Percentiles rank a stretch among this genome's conserved stretches.
These are phyloP conservation scores for Calosoma granatense DNA, from an alignment of 1,140 invertebrate genomes.

Conservation along the genomic window DNA sequence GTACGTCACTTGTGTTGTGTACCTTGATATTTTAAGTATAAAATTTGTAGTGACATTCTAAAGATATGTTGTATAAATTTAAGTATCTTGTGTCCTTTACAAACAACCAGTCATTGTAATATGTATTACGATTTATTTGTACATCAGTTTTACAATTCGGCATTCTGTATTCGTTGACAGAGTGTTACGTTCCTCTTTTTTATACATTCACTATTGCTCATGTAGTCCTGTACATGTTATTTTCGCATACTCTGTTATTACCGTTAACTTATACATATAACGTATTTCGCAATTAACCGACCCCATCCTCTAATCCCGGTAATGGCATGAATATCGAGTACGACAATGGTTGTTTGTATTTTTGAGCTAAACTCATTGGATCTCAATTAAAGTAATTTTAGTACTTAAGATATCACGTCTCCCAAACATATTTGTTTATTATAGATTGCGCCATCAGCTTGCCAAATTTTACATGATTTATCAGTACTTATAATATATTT, in stretches of 20 bases:
- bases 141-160: background rate
- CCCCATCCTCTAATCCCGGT: background rate
- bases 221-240: background rate
- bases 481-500: background rate
- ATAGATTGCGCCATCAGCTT: slow-evolving; percentile 3
- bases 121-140: background rate
- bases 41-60: slow-evolving; percentile 6
- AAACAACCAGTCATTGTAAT: background rate
- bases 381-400: slow-evolving; percentile 3
- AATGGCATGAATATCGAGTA: background rate
- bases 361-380: background rate
- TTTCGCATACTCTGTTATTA: background rate
- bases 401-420: slow-evolving; percentile 7
- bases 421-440: slow-evolving; percentile 1
- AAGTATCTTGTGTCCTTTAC: background rate
- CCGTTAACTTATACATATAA: too few relatives aligned
- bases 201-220: background rate
- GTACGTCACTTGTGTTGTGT: slow-evolving; percentile 7
- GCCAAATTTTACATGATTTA: background rate
- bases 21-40: slow-evolving; percentile 4
- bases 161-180: too few relatives aligned
- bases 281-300: background rate
- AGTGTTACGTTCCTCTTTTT: background rate
- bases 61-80: background rate
- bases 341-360: slow-evolving; percentile 1